phyloP scores from a whole-genome alignment of 2,888 invertebrate species.

The Eilema sororculum region DNA sequence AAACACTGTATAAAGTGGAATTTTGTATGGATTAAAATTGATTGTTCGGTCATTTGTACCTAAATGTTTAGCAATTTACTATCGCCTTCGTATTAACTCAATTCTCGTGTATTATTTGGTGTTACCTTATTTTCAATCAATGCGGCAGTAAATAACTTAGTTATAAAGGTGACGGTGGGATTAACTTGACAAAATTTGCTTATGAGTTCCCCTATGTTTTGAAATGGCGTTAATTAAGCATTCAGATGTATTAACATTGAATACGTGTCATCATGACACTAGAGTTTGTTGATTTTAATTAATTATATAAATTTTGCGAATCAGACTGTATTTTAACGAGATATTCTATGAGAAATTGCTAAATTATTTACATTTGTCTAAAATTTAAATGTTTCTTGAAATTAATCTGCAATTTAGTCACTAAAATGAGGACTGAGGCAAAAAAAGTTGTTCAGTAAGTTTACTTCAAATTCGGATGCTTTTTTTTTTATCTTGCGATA shows the following conservation, averaged over 20 bases:
- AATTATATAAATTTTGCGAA: not conserved
- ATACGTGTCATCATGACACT: not conserved
- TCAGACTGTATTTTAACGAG: not conserved
- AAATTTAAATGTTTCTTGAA: not conserved
- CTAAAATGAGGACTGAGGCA: too few species aligned
- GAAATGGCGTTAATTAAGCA: slow-evolving; percentile 9
- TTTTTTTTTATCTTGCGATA: too few species aligned
- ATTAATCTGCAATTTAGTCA: too few species aligned
- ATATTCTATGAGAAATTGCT: not conserved
- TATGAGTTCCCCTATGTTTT: not conserved
- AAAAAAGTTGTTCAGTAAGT: too few species aligned
- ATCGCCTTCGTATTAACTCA: slow-evolving; percentile 73
- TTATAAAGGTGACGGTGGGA: slow-evolving; percentile 28
- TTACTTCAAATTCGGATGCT: too few species aligned
- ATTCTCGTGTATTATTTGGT: slow-evolving; percentile 74
- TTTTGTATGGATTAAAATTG: slow-evolving; percentile 25
- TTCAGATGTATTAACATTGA: not conserved
- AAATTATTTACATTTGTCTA: not conserved
- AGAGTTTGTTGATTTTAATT: not conserved
- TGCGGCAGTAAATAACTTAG: slow-evolving; percentile 33
- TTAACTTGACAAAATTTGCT: slow-evolving; percentile 14
- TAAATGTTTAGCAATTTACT: slow-evolving; percentile 68
- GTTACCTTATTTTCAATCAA: slow-evolving; percentile 76
- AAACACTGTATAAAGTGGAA: slow-evolving; percentile 3
- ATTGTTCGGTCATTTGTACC: slow-evolving; percentile 45